Percentiles rank a stretch among this genome's conserved stretches.
Conservation (phyloP, 2,113 vertebrate genomes). For the Lampris megalopsis region DNA sequence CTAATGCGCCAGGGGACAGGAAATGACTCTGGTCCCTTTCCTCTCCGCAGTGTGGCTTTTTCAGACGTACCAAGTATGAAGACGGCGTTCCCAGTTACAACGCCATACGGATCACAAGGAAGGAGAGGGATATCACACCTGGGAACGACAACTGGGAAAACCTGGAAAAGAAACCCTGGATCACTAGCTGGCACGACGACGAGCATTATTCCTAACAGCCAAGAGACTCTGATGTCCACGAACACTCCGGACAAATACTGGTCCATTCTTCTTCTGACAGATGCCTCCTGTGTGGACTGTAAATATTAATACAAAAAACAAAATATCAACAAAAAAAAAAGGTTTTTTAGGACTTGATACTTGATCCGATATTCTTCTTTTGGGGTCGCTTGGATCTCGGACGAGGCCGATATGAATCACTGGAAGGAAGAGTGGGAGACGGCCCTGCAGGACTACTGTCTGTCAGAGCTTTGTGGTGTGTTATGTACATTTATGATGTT, state of each 20-base stretch:
- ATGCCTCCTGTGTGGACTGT: conserved; percentile 34
- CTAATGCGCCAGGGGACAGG: background rate
- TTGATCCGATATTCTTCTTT: conserved; percentile 22
- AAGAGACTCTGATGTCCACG: conserved; percentile 16
- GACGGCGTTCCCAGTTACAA: conserved; percentile 92
- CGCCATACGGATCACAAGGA: conserved; percentile 91
- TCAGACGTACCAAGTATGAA: conserved; percentile 92
- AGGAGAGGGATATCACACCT: conserved; percentile 84
- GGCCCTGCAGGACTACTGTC: conserved; percentile 30
- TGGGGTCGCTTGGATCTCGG: conserved; percentile 24
- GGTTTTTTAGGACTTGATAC: background rate
- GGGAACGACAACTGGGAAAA: conserved; percentile 79
- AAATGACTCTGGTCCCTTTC: conserved; percentile 17
- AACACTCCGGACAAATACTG: conserved; percentile 9
- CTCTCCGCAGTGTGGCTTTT: conserved; percentile 91
- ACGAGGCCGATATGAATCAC: conserved; percentile 38
- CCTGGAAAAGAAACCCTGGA: conserved; percentile 91
- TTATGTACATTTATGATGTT: conserved; percentile 43
- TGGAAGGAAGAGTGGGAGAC: conserved; percentile 41
- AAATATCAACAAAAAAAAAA: background rate
- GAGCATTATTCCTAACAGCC: conserved; percentile 89
- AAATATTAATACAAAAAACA: conserved; percentile 29
- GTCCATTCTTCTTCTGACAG: conserved; percentile 23
- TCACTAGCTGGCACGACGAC: conserved; percentile 93
- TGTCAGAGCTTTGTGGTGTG: conserved; percentile 23